Percentiles rank a stretch among this genome's conserved stretches.
Conservation (phyloP, 2,888 invertebrate genomes). For the Ypsolopha sequella region DNA sequence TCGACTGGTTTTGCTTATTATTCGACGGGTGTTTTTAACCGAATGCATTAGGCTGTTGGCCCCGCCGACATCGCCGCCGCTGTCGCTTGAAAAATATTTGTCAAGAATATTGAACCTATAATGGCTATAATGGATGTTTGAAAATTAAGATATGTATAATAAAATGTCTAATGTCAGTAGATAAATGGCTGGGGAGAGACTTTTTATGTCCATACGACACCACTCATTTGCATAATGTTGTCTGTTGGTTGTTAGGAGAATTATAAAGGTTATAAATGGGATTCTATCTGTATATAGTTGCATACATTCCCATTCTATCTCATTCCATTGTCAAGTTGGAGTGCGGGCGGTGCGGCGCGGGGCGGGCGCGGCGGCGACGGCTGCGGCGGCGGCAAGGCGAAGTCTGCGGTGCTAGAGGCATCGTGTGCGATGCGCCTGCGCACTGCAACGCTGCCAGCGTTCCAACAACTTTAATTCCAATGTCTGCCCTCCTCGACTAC, state of each 20-base stretch:
- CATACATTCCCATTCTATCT: slow-evolving; percentile 21
- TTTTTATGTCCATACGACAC: not conserved
- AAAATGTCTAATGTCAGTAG: no score
- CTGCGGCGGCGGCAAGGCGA: not conserved
- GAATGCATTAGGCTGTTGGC: slow-evolving; percentile 35
- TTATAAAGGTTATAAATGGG: not conserved
- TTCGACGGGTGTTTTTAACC: slow-evolving; percentile 44
- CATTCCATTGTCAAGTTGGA: slow-evolving; percentile 22
- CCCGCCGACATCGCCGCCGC: slow-evolving; percentile 3
- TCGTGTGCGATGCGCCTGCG: not conserved
- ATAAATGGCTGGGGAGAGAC: slow-evolving; percentile 1
- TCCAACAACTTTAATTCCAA: slow-evolving; percentile 30
- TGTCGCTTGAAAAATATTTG: slow-evolving; percentile 19
- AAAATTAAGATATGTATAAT: no score
- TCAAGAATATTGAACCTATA: slow-evolving; percentile 12
- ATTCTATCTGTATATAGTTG: slow-evolving; percentile 11
- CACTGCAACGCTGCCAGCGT: slow-evolving; percentile 16
- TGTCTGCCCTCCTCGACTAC: slow-evolving; percentile 22
- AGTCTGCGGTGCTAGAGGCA: no score
- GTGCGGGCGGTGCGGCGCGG: slow-evolving; percentile 8
- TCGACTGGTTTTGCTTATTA: slow-evolving; percentile 63
- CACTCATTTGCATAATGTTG: not conserved
- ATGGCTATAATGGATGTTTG: not conserved
- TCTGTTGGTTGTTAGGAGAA: not conserved
- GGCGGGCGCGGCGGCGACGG: slow-evolving; percentile 8